phyloP scores from a whole-genome alignment of 64 coral and sea anemone species.

The Pachyseris speciosa region DNA sequence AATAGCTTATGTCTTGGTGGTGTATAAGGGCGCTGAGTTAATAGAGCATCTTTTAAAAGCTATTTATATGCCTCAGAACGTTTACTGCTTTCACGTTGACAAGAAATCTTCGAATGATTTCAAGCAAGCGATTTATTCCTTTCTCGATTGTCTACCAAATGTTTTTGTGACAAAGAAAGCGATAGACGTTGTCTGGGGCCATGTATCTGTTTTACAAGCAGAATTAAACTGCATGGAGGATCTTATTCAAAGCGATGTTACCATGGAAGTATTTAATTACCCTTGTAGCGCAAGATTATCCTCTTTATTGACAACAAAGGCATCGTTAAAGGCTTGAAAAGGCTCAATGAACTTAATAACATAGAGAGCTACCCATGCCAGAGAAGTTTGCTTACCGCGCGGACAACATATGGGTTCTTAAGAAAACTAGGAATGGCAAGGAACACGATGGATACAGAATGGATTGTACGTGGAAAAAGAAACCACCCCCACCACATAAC shows the following conservation, averaged over 20 bases:
- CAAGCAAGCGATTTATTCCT: neutral
- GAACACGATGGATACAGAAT: conserved; percentile 4
- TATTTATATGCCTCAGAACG: conserved; percentile 69
- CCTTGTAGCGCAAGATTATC: conserved; percentile 43
- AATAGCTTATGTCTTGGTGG: conserved; percentile 35
- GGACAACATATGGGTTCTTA: neutral
- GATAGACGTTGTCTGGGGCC: conserved; percentile 37
- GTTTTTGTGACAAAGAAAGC: conserved; percentile 36
- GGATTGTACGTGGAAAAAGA: neutral
- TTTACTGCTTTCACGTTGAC: conserved; percentile 61
- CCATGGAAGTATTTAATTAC: conserved; percentile 65
- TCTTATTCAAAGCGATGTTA: neutral
- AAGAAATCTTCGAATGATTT: conserved; percentile 22
- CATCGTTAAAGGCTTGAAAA: conserved; percentile 17
- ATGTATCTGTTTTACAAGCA: conserved; percentile 47
- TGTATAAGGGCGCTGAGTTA: conserved; percentile 24
- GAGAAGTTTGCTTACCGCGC: neutral
- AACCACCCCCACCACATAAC: conserved; percentile 27
- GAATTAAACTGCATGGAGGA: conserved; percentile 50
- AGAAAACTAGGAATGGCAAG: neutral
- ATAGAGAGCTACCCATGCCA: conserved; percentile 22
- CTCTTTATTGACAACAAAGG: conserved; percentile 51
- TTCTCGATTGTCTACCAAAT: conserved; percentile 47
- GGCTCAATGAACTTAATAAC: conserved; percentile 16
- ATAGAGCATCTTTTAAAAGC: conserved; percentile 40